Evolutionary conservation across 2,797 vertebrate species (phyloP).

Genomic region (Sphenopsis melanotis): DNA sequence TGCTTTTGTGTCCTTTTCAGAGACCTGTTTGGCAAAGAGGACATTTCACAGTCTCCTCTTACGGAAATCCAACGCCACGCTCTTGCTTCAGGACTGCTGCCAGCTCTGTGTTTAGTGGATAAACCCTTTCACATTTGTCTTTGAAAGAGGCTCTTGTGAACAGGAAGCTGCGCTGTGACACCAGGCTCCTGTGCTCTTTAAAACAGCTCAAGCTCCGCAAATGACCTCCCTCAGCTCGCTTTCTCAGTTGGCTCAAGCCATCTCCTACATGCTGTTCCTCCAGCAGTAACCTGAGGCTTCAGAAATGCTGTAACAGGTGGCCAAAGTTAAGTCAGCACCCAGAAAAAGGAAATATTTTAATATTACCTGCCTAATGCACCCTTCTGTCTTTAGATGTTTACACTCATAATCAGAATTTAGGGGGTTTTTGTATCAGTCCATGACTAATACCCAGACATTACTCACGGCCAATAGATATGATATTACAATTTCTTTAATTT

Average conservation of each 20-base stretch:
- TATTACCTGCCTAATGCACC: background rate
- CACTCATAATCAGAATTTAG: background rate
- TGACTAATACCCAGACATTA: background rate
- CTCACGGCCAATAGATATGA: background rate
- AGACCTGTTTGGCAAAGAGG: background rate
- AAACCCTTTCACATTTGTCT: background rate
- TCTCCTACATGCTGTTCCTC: background rate
- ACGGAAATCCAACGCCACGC: background rate
- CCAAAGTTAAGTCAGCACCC: background rate
- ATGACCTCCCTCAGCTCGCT: background rate
- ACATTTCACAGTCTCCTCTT: background rate
- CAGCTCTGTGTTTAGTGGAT: rapidly evolving
- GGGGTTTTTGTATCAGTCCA: rapidly evolving
- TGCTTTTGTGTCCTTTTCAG: background rate
- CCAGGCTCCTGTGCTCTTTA: background rate
- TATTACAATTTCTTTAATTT: background rate
- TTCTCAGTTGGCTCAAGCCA: background rate
- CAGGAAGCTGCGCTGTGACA: slow-evolving; percentile 16
- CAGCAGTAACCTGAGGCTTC: background rate
- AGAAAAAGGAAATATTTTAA: background rate
- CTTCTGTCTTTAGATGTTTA: background rate
- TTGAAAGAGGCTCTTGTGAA: background rate
- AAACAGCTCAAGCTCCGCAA: background rate
- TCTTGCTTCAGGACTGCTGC: background rate
- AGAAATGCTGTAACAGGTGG: background rate